Conservation (phyloP, 2,888 invertebrate genomes). For the Aspidiotus rigidus region DNA sequence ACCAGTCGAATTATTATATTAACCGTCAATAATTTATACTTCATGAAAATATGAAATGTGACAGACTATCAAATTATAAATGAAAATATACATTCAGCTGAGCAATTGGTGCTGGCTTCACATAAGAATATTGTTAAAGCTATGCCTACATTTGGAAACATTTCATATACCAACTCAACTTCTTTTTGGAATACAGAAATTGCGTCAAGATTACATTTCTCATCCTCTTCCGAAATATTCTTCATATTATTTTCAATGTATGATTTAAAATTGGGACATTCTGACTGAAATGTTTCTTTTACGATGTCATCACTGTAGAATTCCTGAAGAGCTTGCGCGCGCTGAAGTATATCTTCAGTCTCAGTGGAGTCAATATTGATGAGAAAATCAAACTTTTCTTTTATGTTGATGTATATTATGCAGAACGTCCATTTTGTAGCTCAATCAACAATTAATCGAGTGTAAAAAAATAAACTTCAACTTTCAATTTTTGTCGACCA, state of each 20-base stretch:
- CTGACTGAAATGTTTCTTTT: neutral
- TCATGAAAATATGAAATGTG: too few species aligned
- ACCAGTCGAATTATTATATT: too few species aligned
- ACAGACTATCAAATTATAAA: too few species aligned
- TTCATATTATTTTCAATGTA: neutral
- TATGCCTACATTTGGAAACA: neutral
- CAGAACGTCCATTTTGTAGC: neutral
- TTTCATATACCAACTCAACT: neutral
- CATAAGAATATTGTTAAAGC: neutral
- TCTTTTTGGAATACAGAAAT: neutral
- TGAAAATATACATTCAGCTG: constrained; percentile 25
- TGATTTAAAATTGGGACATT: neutral
- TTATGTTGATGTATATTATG: neutral
- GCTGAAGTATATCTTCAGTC: neutral
- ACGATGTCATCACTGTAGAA: neutral
- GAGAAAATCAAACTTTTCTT: neutral
- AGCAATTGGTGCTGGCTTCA: neutral
- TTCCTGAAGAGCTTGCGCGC: neutral
- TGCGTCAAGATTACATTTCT: too few species aligned
- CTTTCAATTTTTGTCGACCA: neutral
- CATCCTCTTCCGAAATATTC: too few species aligned
- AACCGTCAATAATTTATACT: too few species aligned
- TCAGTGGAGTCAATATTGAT: neutral
- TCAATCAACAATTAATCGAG: neutral
- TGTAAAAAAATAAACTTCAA: constrained; percentile 3